Evolutionary conservation across 1,140 invertebrate species (phyloP).

Genomic region (Sesamia nonagrioides): DNA sequence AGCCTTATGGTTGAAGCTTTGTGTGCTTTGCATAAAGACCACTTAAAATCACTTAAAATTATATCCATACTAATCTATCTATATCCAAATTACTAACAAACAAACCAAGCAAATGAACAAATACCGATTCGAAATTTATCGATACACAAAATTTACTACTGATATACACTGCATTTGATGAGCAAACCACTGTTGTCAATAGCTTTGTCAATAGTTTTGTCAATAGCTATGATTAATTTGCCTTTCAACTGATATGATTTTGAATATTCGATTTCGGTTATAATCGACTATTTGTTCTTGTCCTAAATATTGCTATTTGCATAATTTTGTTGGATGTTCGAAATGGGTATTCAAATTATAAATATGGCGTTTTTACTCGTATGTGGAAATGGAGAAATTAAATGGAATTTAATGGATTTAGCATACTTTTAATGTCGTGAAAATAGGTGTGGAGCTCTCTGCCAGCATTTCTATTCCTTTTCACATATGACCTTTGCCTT

Average conservation of each 20-base stretch:
- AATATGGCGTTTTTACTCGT: background rate
- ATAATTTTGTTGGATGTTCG: slow-evolving; percentile 20
- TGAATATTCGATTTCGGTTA: slow-evolving; percentile 13
- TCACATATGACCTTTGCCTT: too few relatives aligned
- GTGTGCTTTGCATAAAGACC: too few relatives aligned
- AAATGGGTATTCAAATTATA: slow-evolving; percentile 5
- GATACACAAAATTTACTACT: slow-evolving; percentile 22
- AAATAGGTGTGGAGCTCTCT: too few relatives aligned
- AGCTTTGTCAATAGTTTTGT: slow-evolving; percentile 38
- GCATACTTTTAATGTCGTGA: too few relatives aligned
- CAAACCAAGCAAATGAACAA: slow-evolving; percentile 13
- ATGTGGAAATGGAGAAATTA: background rate
- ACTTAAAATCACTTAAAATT: too few relatives aligned
- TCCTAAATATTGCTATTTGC: slow-evolving; percentile 8
- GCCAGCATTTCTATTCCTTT: too few relatives aligned
- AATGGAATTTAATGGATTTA: background rate
- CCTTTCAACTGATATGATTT: slow-evolving; percentile 36
- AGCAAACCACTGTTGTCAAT: slow-evolving; percentile 28
- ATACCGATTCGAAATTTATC: slow-evolving; percentile 29
- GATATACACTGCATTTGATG: slow-evolving; percentile 17
- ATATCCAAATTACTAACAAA: slow-evolving; percentile 15
- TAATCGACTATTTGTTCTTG: slow-evolving; percentile 26
- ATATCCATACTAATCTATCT: too few relatives aligned
- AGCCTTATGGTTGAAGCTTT: too few relatives aligned
- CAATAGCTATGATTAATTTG: slow-evolving; percentile 40